These are phyloP conservation scores for Polyodon spathula DNA, from an alignment of 2,113 vertebrate genomes.

Conservation along the genomic window DNA sequence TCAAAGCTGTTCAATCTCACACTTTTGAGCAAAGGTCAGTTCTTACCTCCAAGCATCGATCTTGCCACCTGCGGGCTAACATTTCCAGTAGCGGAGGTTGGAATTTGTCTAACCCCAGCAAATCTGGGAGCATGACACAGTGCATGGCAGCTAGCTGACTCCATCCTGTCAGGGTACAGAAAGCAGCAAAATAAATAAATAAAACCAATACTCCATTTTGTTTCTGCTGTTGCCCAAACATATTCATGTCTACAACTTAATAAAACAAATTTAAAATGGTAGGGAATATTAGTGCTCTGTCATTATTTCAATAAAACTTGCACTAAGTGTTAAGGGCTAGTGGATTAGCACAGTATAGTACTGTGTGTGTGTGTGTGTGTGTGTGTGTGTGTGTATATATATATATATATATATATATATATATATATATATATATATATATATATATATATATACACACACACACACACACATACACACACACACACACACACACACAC, in stretches of 20 bases:
- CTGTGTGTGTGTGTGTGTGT: too few species aligned
- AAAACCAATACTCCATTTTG: constrained; percentile 11
- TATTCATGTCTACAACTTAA: constrained; percentile 8
- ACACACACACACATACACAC: too few species aligned
- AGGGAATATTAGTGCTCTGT: too few species aligned
- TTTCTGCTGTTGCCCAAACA: neutral
- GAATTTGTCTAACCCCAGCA: constrained; percentile 83
- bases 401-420: too few species aligned
- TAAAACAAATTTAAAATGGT: constrained; percentile 1
- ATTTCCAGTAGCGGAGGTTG: constrained; percentile 90
- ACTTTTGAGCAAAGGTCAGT: neutral
- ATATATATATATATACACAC: too few species aligned
- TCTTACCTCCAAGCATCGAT: constrained; percentile 89
- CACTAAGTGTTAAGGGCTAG: too few species aligned
- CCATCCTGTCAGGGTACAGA: constrained; percentile 67
- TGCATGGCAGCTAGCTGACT: constrained; percentile 97
- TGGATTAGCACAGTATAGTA: too few species aligned
- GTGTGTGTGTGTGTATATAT: too few species aligned
- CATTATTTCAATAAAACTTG: too few species aligned
- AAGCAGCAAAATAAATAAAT: neutral
- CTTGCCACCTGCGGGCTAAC: constrained; percentile 89
- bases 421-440: too few species aligned
- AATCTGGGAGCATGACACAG: constrained; percentile 93
- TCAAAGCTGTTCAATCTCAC: neutral
- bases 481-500: too few species aligned